Percentiles rank a stretch among this genome's conserved stretches.
phyloP scores from a whole-genome alignment of 23 tunicate species.

The Trididemnum miniatum region DNA sequence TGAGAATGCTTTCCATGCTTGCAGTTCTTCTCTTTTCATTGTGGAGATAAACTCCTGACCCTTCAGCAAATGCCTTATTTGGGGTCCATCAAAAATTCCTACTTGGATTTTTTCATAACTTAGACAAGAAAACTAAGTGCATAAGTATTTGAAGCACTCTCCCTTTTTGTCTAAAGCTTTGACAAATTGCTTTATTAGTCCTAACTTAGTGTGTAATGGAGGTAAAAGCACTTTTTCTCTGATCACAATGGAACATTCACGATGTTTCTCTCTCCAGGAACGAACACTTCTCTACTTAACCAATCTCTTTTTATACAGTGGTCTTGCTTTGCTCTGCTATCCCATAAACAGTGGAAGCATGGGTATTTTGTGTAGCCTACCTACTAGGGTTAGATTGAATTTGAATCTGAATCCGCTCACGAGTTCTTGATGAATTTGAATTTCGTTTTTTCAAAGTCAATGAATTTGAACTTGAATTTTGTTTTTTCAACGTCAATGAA shows the following conservation, averaged over 20 bases:
- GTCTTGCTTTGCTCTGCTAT: constrained; percentile 14
- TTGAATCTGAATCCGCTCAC: too few relatives aligned
- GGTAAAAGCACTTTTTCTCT: not conserved
- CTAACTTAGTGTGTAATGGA: constrained; percentile 9
- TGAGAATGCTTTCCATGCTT: constrained; percentile 5
- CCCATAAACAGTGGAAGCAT: constrained; percentile 1
- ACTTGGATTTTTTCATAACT: constrained; percentile 15
- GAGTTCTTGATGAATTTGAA: too few relatives aligned
- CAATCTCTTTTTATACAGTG: constrained; percentile 7
- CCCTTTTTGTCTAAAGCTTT: constrained; percentile 21
- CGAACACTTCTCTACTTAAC: constrained; percentile 5
- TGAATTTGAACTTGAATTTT: too few relatives aligned
- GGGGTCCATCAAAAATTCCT: constrained; percentile 28
- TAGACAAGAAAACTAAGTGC: constrained; percentile 1
- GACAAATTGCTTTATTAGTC: constrained; percentile 7
- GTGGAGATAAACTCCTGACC: not conserved
- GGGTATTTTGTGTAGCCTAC: constrained; percentile 17
- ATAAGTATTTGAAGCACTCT: constrained; percentile 22
- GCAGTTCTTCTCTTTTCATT: not conserved
- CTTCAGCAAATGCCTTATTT: constrained; percentile 3
- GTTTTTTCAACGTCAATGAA: too few relatives aligned
- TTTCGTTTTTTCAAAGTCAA: too few relatives aligned
- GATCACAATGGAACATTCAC: not conserved
- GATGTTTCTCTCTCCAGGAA: constrained; percentile 13
- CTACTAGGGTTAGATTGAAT: too few relatives aligned